Conservation (phyloP, 2,888 invertebrate genomes). For the Sussaba pulchella region DNA sequence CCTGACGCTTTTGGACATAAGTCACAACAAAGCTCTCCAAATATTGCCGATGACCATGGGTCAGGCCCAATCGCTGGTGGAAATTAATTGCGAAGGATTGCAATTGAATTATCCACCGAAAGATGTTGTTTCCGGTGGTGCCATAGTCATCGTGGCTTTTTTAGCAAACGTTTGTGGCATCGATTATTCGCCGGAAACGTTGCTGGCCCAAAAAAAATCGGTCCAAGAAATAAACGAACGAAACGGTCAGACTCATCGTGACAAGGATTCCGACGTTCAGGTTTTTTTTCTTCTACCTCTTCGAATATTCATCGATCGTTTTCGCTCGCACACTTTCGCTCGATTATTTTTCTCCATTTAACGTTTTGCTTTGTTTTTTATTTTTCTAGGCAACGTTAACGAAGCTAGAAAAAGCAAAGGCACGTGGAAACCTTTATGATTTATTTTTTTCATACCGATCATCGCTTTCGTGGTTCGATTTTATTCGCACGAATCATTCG, state of each 20-base stretch:
- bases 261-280: conserved; percentile 80
- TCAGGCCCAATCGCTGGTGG: conserved; percentile 87
- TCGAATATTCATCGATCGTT: background rate
- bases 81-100: conserved; percentile 87
- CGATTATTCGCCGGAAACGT: conserved; percentile 85
- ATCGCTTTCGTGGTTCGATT: conserved; percentile 34
- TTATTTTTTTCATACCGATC: conserved; percentile 73
- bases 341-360: conserved; percentile 46
- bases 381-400: conserved; percentile 87
- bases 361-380: conserved; percentile 76
- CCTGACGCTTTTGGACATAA: conserved; percentile 87
- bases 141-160: conserved; percentile 86
- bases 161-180: conserved; percentile 84
- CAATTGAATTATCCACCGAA: conserved; percentile 88
- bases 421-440: conserved; percentile 85
- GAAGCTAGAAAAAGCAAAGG: conserved; percentile 87
- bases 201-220: conserved; percentile 79
- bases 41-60: conserved; percentile 89
- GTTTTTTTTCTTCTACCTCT: conserved; percentile 69
- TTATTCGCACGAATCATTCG: background rate
- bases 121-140: conserved; percentile 87
- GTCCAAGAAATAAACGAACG: conserved; percentile 72
- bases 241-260: conserved; percentile 70
- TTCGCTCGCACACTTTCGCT: conserved; percentile 21
- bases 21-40: conserved; percentile 86